phyloP scores from a whole-genome alignment of 2,888 invertebrate genomes.

The Syrista parreyssii region DNA sequence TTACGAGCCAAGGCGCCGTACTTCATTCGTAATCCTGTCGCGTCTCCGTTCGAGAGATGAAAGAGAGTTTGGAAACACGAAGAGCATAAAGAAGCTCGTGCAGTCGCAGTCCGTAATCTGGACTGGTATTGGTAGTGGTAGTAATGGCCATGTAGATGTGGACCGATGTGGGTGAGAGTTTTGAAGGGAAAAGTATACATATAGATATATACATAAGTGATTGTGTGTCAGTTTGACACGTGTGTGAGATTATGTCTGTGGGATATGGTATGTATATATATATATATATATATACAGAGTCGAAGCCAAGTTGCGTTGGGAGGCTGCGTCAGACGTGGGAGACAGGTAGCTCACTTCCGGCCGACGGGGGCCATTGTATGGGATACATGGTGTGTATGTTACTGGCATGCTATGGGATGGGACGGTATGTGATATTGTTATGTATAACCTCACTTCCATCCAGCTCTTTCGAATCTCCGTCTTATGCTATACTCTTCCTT shows the following conservation, averaged over 20 bases:
- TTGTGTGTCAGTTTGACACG: not conserved
- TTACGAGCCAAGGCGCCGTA: not conserved
- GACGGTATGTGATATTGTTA: slow-evolving; percentile 32
- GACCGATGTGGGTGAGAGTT: too few species aligned
- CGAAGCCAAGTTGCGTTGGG: slow-evolving; percentile 28
- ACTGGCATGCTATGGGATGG: slow-evolving; percentile 18
- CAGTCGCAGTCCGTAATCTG: slow-evolving; percentile 37
- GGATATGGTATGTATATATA: slow-evolving; percentile 4
- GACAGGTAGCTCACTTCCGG: slow-evolving; percentile 64
- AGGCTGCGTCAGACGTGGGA: slow-evolving; percentile 55
- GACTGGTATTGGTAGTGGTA: not conserved
- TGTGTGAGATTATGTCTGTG: slow-evolving; percentile 16
- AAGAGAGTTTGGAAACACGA: slow-evolving; percentile 50
- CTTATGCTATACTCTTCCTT: not conserved
- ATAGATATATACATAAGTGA: too few species aligned
- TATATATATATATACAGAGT: not conserved
- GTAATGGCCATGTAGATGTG: too few species aligned
- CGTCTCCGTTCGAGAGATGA: slow-evolving; percentile 47
- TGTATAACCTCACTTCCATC: slow-evolving; percentile 19
- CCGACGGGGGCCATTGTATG: slow-evolving; percentile 47
- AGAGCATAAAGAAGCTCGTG: slow-evolving; percentile 45
- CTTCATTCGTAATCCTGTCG: slow-evolving; percentile 47
- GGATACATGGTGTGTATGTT: not conserved
- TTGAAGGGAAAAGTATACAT: too few species aligned
- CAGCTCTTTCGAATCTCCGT: slow-evolving; percentile 2